Percentiles rank a stretch among this genome's conserved stretches.
Conservation (phyloP, 1,140 invertebrate species). For the Philotrypesis tridentata region DNA sequence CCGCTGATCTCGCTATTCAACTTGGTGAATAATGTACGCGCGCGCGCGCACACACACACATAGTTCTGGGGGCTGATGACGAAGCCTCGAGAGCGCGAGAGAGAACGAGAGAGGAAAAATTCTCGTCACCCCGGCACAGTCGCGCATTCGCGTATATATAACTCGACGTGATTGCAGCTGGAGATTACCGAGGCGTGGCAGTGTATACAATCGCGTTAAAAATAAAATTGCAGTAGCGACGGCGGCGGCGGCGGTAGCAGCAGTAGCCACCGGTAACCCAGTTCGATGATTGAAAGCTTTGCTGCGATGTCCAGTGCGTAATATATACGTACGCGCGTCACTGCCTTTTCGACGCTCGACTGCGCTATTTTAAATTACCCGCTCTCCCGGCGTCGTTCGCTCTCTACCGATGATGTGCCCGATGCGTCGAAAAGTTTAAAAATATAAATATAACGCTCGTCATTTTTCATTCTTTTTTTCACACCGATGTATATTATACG, state of each 20-base stretch:
- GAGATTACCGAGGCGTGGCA: slow-evolving; percentile 12
- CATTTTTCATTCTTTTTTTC: not conserved
- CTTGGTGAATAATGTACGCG: not conserved
- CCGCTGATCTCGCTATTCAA: not conserved
- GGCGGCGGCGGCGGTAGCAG: too few relatives aligned
- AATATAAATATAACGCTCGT: not conserved
- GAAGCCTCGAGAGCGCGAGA: too few relatives aligned
- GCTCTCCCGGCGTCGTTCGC: too few relatives aligned
- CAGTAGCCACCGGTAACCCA: slow-evolving; percentile 29
- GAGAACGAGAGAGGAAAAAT: not conserved
- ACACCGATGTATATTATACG: not conserved
- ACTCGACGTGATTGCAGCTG: not conserved
- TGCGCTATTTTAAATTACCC: too few relatives aligned
- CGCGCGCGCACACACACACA: not conserved
- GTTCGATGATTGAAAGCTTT: slow-evolving; percentile 34
- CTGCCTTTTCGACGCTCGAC: not conserved
- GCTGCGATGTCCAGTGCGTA: not conserved
- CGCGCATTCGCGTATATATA: not conserved
- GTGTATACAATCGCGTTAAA: slow-evolving; percentile 31
- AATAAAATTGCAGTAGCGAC: slow-evolving; percentile 39
- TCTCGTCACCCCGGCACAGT: not conserved
- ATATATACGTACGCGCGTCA: not conserved
- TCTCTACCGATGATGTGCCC: not conserved
- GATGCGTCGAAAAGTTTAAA: not conserved
- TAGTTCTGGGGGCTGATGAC: too few relatives aligned